These are phyloP conservation scores for Drosophila guanche DNA, from an alignment of 1,140 invertebrate species.

Conservation along the genomic window DNA sequence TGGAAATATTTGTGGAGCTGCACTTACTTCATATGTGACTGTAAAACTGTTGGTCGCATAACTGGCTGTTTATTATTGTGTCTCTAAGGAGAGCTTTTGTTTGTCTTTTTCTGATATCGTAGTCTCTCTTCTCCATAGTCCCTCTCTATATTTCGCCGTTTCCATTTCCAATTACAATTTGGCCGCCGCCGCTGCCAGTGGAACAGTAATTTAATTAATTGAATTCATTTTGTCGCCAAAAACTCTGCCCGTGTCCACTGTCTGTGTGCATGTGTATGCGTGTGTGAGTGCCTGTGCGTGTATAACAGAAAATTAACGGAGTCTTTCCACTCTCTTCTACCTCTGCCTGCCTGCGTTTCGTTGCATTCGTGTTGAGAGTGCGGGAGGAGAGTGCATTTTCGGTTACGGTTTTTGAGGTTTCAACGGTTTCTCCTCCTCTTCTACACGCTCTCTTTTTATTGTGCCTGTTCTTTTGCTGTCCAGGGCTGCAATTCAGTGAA, in stretches of 20 bases:
- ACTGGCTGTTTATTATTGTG: no score
- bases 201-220: slow-evolving; percentile 74
- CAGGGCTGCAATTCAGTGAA: slow-evolving; percentile 3
- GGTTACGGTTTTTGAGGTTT: slow-evolving; percentile 70
- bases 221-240: slow-evolving; percentile 68
- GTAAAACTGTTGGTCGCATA: no score
- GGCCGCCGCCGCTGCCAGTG: slow-evolving; percentile 37
- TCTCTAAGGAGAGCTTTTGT: background rate
- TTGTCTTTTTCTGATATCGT: background rate
- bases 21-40: no score
- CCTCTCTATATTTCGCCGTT: slow-evolving; percentile 1
- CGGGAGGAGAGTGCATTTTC: slow-evolving; percentile 62
- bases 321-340: background rate
- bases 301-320: slow-evolving; percentile 62
- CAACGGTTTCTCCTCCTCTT: slow-evolving; percentile 9
- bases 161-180: slow-evolving; percentile 28
- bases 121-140: background rate
- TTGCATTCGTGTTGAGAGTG: slow-evolving; percentile 29
- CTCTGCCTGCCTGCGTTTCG: no score
- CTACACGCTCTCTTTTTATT: slow-evolving; percentile 6
- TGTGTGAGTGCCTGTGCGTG: slow-evolving; percentile 4
- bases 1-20: no score
- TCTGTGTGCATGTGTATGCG: background rate
- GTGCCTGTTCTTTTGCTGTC: background rate
- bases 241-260: slow-evolving; percentile 9